These are phyloP conservation scores for Catocala sponsa DNA, from an alignment of 2,888 invertebrate genomes.

Conservation along the genomic window DNA sequence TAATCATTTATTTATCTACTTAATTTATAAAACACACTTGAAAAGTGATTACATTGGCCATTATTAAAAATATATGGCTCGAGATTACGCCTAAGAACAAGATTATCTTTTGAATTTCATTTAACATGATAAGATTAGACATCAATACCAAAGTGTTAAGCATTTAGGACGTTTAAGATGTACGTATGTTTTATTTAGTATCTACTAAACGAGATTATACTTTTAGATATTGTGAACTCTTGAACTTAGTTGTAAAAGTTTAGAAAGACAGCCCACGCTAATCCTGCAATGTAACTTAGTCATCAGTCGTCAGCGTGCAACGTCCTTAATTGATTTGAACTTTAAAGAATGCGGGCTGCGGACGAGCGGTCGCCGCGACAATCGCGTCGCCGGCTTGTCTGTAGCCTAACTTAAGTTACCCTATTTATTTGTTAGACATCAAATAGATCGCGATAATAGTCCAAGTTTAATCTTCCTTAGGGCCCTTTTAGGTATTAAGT, in stretches of 20 bases:
- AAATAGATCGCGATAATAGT: slow-evolving; percentile 65
- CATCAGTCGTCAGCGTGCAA: slow-evolving; percentile 56
- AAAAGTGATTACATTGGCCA: slow-evolving; percentile 37
- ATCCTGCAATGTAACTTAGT: slow-evolving; percentile 22
- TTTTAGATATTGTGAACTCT: slow-evolving; percentile 16
- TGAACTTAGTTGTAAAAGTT: slow-evolving; percentile 5
- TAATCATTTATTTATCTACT: slow-evolving; percentile 8
- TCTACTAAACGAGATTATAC: slow-evolving; percentile 25
- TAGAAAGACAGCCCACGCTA: slow-evolving; percentile 3
- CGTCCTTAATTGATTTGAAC: slow-evolving; percentile 54
- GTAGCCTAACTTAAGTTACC: slow-evolving; percentile 67
- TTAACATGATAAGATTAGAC: slow-evolving; percentile 27
- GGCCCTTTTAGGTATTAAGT: slow-evolving; percentile 78
- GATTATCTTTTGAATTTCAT: slow-evolving; percentile 36
- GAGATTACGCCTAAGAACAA: slow-evolving; percentile 20
- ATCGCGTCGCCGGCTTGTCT: slow-evolving; percentile 37
- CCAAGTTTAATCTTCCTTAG: slow-evolving; percentile 51
- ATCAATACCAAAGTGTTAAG: slow-evolving; percentile 37
- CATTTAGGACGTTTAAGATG: slow-evolving; percentile 20
- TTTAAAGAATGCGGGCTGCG: slow-evolving; percentile 44
- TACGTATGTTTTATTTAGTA: slow-evolving; percentile 31
- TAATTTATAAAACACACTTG: slow-evolving; percentile 37
- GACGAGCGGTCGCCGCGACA: slow-evolving; percentile 24
- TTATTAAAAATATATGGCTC: slow-evolving; percentile 38
- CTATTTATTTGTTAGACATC: slow-evolving; percentile 72